These are phyloP conservation scores for Venturia canescens DNA, from an alignment of 1,140 invertebrate species.

Conservation along the genomic window DNA sequence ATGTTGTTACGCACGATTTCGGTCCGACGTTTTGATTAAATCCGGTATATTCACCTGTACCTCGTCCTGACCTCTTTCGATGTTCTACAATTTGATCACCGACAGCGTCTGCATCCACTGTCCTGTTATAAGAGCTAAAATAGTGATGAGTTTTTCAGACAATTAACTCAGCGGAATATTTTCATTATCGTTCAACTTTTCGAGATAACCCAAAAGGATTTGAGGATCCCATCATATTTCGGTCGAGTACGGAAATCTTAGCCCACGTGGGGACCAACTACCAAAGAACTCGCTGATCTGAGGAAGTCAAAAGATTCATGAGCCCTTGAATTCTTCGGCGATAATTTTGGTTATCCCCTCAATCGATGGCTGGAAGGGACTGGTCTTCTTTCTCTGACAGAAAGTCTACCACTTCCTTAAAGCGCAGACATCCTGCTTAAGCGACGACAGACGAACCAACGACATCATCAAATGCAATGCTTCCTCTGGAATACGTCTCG, in stretches of 20 bases:
- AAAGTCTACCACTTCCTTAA: background rate
- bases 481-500: background rate
- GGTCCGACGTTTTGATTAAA: background rate
- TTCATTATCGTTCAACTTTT: background rate
- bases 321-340: background rate
- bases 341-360: background rate
- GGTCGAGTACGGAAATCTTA: background rate
- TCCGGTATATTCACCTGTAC: constrained; percentile 3
- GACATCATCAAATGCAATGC: background rate
- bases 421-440: too few relatives aligned
- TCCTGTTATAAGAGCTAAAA: background rate
- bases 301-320: background rate
- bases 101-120: background rate
- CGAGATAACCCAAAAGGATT: background rate
- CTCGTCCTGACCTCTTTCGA: background rate
- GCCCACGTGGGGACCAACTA: constrained; percentile 1
- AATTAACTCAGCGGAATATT: background rate
- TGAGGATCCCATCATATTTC: background rate
- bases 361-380: background rate
- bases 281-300: background rate
- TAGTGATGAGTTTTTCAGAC: background rate
- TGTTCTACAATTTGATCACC: background rate
- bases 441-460: too few relatives aligned
- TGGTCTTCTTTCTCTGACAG: background rate
- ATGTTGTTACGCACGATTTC: background rate